Base-by-base conservation (phyloP, 2,797 vertebrate species). In the Malacoctenus gilli region DNA sequence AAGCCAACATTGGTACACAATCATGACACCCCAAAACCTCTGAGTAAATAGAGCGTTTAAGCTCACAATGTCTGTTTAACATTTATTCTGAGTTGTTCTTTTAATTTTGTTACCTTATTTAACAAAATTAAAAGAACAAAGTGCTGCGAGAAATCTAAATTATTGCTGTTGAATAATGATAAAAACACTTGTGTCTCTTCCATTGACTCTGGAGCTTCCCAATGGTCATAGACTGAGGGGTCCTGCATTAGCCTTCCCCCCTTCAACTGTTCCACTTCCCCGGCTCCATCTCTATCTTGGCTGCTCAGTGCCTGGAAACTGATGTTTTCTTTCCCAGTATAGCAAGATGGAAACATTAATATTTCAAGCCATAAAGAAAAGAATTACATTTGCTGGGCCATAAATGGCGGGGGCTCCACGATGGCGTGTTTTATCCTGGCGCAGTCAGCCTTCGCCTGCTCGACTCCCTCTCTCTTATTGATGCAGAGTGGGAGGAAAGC, bases 321-420 rank as follows among this genome's bases (percentile, higher is more conserved):
- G 56, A 54, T 59, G 75, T 83, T 82, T 82, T 69, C 59, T 68
- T 64, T 65, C 54, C 16, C 72, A 75, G 77, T 67, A 75, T 61
- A 77, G 73, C 65, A 61, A 73, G 79, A 81, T 76, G 77, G 77
- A 78, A 76, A 65, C 73, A 81, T 84, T 84, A 84, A 83, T 84
- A 86, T 86, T 86, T 79, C 67, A 83, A 28, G 54, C 69, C 36
- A 72, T 68, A 77, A 83, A 83, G 68, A 79, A 61, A 84, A 78
- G 83, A 84, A 81, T 73, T 59, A 60, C 64, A 85, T 80, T 76
- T 73, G 66, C 63, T 66, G 60, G 58, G 52, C 64, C 66, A 60
- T 79, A 77, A 79, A 84, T 71, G 77, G 77, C 70, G 65, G 53
- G 46, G 46, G 67, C 52, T 66, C 47, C 63, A 49, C 22, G 46